Evolutionary conservation across 2,797 vertebrate species (phyloP), one percentile per base, ranked within the genome.

Genomic region (Eulemur coronatus): DNA sequence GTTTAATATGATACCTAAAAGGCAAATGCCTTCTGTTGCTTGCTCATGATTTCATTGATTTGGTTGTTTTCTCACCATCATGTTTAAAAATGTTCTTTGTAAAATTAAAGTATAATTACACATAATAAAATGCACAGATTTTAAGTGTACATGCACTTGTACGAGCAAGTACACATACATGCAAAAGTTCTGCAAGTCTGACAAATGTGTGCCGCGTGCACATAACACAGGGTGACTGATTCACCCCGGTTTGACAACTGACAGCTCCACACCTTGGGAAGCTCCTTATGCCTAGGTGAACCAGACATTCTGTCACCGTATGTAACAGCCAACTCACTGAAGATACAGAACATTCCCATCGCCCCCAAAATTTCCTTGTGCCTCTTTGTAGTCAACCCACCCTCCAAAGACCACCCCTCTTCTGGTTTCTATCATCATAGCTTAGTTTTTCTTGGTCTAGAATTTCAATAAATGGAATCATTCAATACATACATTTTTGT

Each of bases 341-440:
- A 35, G 46, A 50, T 7, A 43, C 0, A 6, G 24, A 35, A 8
- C 17, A 4, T 26, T 1, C 8, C 79, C 65, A 0, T 50, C 61
- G 2, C 18, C 15, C 90, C 8, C 5, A 9, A 11, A 11, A 24
- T 8, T 28, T 48, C 65, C 28, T 28, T 3, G 17, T 52, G 61
- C 12, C 1, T 0, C 30, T 26, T 24, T 5, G 55, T 0, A 5
- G 48, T 24, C 80, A 52, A 3, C 1, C n/a, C 6, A 0, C 10
- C 70, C 30, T 35, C 43, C 67, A 41, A 28, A 11, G 28, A 7
- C 18, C 24, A 12, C n/a, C 26, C 4, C 57, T 22, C 1, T 30
- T n/a, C 65, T 13, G 26, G 26, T 43, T 12, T 57, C 43, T 20
- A 2, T 52, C 72, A 4, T 28, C 59, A 0, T 4, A 50, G 59